Evolutionary conservation across 2,888 invertebrate genomes (phyloP).

Genomic region (Pedicia rivosa): DNA sequence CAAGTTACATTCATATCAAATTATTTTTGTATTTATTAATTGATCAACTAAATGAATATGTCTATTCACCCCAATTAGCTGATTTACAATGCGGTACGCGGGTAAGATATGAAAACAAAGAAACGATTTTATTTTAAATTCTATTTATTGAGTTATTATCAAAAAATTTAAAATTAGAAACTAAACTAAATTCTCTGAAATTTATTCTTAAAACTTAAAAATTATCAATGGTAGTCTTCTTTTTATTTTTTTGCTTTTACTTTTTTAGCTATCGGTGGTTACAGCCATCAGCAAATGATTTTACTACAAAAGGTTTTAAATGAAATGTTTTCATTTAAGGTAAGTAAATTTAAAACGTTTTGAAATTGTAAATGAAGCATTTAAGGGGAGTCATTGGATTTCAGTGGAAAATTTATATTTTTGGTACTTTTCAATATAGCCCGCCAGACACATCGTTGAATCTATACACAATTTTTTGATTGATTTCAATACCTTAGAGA

Average conservation of each 20-base stretch:
- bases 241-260: slow-evolving; percentile 5
- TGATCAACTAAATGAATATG: slow-evolving; percentile 82
- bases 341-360: slow-evolving; percentile 71
- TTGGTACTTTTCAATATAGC: no score
- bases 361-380: slow-evolving; percentile 73
- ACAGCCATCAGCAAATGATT: slow-evolving; percentile 75
- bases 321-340: slow-evolving; percentile 61
- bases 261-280: slow-evolving; percentile 49
- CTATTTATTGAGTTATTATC: no score
- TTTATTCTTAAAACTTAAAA: neutral
- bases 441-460: no score
- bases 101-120: no score
- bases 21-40: slow-evolving; percentile 69
- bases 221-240: slow-evolving; percentile 7
- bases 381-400: slow-evolving; percentile 61
- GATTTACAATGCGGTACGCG: slow-evolving; percentile 69
- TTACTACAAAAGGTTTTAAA: slow-evolving; percentile 76
- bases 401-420: no score
- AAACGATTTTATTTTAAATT: no score
- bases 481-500: slow-evolving; percentile 85
- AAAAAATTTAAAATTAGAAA: no score
- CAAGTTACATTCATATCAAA: slow-evolving; percentile 64
- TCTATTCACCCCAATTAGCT: slow-evolving; percentile 83
- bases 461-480: slow-evolving; percentile 73
- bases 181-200: no score